phyloP scores from a whole-genome alignment of 30 jellyfish, hydroid and myxozoan species.

The Catostylus mosaicus region DNA sequence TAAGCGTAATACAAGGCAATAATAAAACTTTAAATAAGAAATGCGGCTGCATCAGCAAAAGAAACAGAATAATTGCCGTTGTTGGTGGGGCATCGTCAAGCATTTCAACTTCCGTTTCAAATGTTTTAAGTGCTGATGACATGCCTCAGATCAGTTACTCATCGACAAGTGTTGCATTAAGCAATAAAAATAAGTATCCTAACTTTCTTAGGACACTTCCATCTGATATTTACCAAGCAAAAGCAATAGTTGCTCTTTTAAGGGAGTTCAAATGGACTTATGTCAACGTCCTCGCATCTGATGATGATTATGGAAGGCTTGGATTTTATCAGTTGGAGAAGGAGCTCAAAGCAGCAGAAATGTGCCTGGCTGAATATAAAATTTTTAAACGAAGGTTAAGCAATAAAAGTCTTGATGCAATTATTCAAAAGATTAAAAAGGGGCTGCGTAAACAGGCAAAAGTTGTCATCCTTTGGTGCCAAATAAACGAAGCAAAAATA shows the following conservation, averaged over 20 bases:
- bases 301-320: constrained; percentile 88
- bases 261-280: constrained; percentile 72
- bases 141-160: constrained; percentile 88
- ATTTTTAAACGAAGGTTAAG: constrained; percentile 48
- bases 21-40: background rate
- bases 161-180: constrained; percentile 68
- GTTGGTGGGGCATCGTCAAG: constrained; percentile 80
- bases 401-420: constrained; percentile 34
- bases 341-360: constrained; percentile 45
- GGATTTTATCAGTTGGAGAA: constrained; percentile 66
- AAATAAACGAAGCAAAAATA: constrained; percentile 59
- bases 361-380: constrained; percentile 79
- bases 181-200: constrained; percentile 56
- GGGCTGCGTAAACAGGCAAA: constrained; percentile 42
- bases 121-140: constrained; percentile 65
- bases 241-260: constrained; percentile 74
- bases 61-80: constrained; percentile 59
- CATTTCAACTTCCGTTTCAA: constrained; percentile 75
- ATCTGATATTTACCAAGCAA: constrained; percentile 79
- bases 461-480: constrained; percentile 86
- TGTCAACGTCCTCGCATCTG: constrained; percentile 78
- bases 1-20: background rate
- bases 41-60: constrained; percentile 39
- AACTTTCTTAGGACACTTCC: constrained; percentile 82
- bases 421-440: constrained; percentile 9